Percentiles rank a stretch among this genome's conserved stretches.
These are phyloP conservation scores for Spizaetus ornatus DNA, from an alignment of 2,113 vertebrate genomes.

Conservation along the genomic window DNA sequence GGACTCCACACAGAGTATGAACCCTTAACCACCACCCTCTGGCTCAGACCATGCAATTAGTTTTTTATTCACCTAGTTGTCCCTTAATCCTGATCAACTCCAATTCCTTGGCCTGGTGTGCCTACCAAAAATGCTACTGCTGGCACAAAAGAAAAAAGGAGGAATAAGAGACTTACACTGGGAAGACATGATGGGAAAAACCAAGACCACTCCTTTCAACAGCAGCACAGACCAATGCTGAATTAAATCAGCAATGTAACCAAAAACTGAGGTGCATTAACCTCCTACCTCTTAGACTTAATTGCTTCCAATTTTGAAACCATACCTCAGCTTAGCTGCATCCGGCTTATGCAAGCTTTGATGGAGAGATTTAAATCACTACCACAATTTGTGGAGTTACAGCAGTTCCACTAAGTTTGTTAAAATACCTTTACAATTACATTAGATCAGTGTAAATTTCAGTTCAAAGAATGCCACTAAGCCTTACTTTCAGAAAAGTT, in stretches of 20 bases:
- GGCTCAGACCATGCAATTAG: background rate
- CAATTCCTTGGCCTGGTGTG: background rate
- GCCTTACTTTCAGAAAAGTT: background rate
- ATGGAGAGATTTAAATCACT: background rate
- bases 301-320: background rate
- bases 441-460: background rate
- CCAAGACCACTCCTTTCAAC: background rate
- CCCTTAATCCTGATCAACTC: background rate
- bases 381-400: background rate
- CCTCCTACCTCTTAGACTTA: background rate
- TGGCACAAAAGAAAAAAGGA: background rate
- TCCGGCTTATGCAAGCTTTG: background rate
- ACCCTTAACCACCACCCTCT: background rate
- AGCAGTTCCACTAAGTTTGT: background rate
- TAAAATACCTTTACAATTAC: background rate
- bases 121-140: background rate
- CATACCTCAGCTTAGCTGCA: background rate
- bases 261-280: background rate
- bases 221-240: rapidly evolving
- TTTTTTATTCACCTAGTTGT: background rate
- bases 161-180: background rate
- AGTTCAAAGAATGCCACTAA: background rate
- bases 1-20: background rate
- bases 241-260: background rate
- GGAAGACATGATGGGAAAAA: background rate